Evolutionary conservation across 2,888 invertebrate genomes (phyloP).

Genomic region (Drosophila stalkeri): DNA sequence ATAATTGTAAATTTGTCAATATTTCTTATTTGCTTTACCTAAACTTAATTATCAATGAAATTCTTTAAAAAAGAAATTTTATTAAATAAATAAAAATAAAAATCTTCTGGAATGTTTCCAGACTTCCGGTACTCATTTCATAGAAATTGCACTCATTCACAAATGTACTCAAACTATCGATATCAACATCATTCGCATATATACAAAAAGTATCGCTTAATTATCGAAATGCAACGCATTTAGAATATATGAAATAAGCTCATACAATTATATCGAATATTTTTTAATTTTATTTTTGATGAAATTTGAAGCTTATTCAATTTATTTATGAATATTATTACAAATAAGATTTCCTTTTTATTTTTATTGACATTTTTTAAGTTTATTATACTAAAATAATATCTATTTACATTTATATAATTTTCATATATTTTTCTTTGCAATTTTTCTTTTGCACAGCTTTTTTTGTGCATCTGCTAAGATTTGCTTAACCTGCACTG

Average conservation of each 20-base stretch:
- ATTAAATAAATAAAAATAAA: too few species aligned
- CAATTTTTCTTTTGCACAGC: conserved; percentile 13
- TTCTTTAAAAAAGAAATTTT: too few species aligned
- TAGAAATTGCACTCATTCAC: background rate
- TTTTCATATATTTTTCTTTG: conserved; percentile 88
- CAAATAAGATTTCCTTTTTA: too few species aligned
- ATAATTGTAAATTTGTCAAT: too few species aligned
- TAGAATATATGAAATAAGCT: background rate
- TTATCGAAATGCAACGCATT: background rate
- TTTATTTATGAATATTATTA: background rate
- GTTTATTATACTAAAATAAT: too few species aligned
- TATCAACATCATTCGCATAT: background rate
- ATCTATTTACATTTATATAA: conserved; percentile 42
- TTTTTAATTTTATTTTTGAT: background rate
- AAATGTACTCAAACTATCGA: background rate
- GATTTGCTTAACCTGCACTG: conserved; percentile 37
- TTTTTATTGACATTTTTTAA: too few species aligned
- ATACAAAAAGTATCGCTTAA: background rate
- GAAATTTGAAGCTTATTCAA: background rate
- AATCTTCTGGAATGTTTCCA: too few species aligned
- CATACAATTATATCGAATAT: background rate
- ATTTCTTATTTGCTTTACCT: too few species aligned
- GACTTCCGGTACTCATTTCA: background rate
- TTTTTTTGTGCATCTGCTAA: conserved; percentile 49
- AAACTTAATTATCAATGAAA: too few species aligned